Evolutionary conservation across 1,140 invertebrate species (phyloP).

Genomic region (Cyphomyrmex costatus): DNA sequence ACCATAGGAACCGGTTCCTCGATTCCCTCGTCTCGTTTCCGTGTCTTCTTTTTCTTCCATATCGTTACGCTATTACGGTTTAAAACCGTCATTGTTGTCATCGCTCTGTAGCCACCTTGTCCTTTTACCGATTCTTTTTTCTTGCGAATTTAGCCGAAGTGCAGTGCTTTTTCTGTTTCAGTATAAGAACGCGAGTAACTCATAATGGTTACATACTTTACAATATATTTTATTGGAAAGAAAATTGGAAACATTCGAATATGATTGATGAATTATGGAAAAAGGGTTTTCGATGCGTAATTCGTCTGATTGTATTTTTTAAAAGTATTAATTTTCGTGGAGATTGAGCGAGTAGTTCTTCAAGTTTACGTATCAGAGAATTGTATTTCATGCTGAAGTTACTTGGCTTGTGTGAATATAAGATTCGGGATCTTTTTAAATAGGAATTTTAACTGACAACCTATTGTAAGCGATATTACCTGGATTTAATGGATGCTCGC

Average conservation of each 20-base stretch:
- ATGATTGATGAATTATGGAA: neutral
- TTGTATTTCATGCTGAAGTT: neutral
- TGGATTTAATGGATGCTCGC: neutral
- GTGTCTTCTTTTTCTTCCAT: slow-evolving; percentile 16
- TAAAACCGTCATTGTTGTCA: slow-evolving; percentile 37
- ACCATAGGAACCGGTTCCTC: slow-evolving; percentile 51
- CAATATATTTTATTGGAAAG: neutral
- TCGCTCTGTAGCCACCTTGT: slow-evolving; percentile 16
- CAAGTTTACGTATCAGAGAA: neutral
- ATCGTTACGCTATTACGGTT: slow-evolving; percentile 42
- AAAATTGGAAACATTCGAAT: neutral
- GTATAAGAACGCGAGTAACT: neutral
- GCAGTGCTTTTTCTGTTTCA: neutral
- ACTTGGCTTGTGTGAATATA: neutral
- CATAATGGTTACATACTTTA: neutral
- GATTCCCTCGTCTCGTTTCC: slow-evolving; percentile 37
- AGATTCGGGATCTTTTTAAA: neutral
- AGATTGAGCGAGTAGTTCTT: neutral
- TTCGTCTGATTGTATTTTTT: neutral
- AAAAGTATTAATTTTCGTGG: neutral
- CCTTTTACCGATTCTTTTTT: neutral
- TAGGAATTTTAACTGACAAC: neutral
- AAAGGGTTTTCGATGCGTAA: neutral
- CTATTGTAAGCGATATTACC: neutral
- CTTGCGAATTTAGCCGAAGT: neutral